phyloP scores from a whole-genome alignment of 2,888 invertebrate genomes.

The Pyrrhia umbra region DNA sequence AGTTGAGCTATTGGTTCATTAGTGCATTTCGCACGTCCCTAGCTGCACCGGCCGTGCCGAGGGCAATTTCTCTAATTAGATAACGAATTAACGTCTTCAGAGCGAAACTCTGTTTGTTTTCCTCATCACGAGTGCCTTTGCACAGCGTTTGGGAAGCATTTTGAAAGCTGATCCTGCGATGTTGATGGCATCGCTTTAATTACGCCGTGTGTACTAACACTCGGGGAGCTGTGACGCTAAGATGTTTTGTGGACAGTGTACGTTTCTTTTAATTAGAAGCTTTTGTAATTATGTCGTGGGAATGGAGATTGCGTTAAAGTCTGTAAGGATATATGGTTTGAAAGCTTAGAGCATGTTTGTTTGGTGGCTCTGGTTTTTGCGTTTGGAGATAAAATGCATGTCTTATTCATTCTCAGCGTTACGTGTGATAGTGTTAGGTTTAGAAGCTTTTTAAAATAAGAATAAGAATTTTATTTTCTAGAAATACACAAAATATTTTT shows the following conservation, averaged over 20 bases:
- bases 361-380: neutral
- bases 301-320: slow-evolving; percentile 13
- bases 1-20: slow-evolving; percentile 71
- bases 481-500: too few species aligned
- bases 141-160: slow-evolving; percentile 75
- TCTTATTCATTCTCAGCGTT: neutral
- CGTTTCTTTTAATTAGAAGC: slow-evolving; percentile 46
- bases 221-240: slow-evolving; percentile 32
- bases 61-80: slow-evolving; percentile 81
- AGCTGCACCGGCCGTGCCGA: slow-evolving; percentile 59
- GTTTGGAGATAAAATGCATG: neutral
- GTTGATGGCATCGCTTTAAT: slow-evolving; percentile 68
- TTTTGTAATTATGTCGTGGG: slow-evolving; percentile 20
- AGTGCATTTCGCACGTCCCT: slow-evolving; percentile 67
- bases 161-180: slow-evolving; percentile 73
- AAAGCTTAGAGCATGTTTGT: slow-evolving; percentile 10
- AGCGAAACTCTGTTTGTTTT: slow-evolving; percentile 77
- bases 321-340: slow-evolving; percentile 16
- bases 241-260: slow-evolving; percentile 48
- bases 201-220: slow-evolving; percentile 53
- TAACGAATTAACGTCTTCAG: slow-evolving; percentile 87
- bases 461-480: too few species aligned
- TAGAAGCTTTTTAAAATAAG: too few species aligned
- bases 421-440: neutral
- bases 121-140: slow-evolving; percentile 77